Percentiles rank a stretch among this genome's conserved stretches.
Conservation (phyloP, 2,113 vertebrate species). For the Mobula birostris region DNA sequence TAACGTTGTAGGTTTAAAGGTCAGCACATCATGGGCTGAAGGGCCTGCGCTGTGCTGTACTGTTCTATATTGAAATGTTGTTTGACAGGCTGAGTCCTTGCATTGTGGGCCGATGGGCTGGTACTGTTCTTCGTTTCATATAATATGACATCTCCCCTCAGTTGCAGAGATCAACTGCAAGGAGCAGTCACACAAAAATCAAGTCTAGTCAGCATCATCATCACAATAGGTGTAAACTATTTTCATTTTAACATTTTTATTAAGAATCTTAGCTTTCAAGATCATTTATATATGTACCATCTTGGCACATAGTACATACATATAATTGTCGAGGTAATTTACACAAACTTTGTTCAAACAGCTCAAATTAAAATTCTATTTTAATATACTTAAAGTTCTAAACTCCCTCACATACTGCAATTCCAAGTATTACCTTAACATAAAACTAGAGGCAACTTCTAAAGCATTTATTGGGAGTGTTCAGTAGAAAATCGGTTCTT, state of each 20-base stretch:
- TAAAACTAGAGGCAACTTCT: not conserved
- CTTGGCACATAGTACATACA: not conserved
- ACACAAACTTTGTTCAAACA: not conserved
- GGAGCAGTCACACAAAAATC: not conserved
- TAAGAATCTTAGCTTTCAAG: slow-evolving; percentile 15
- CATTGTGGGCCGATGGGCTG: too few relatives aligned
- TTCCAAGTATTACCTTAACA: not conserved
- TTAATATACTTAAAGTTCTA: not conserved
- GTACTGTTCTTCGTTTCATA: too few relatives aligned
- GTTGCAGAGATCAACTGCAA: not conserved
- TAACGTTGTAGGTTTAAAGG: too few relatives aligned
- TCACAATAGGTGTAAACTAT: not conserved
- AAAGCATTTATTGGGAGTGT: not conserved
- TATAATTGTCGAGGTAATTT: not conserved
- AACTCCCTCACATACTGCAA: not conserved
- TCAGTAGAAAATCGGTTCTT: not conserved
- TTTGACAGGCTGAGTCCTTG: too few relatives aligned
- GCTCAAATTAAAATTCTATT: not conserved
- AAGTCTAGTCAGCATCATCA: not conserved
- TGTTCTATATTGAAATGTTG: too few relatives aligned
- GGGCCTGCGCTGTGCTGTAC: too few relatives aligned
- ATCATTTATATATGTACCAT: not conserved
- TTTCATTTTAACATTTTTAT: not conserved
- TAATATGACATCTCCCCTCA: not conserved
- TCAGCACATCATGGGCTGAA: too few relatives aligned